Evolutionary conservation across 1,140 invertebrate species (phyloP).

Genomic region (Hyles euphorbiae): DNA sequence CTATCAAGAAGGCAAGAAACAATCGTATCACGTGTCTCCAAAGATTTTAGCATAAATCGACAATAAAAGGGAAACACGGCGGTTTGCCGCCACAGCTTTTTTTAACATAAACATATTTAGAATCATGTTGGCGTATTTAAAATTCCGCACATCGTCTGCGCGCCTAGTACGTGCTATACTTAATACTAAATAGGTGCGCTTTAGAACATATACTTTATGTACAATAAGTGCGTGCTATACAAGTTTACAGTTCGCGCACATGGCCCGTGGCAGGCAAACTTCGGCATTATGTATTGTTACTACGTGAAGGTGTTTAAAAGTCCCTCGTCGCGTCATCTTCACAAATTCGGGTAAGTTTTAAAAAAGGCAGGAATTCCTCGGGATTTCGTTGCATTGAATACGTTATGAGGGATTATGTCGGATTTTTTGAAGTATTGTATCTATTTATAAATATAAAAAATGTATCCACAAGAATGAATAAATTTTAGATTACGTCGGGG

Average conservation of each 20-base stretch:
- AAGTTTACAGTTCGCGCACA: slow-evolving; percentile 30
- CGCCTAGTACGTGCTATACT: slow-evolving; percentile 65
- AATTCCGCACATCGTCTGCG: slow-evolving; percentile 47
- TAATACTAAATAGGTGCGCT: slow-evolving; percentile 30
- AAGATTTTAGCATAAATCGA: slow-evolving; percentile 54
- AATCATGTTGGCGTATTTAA: slow-evolving; percentile 63
- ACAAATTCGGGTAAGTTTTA: slow-evolving; percentile 19
- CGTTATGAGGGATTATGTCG: neutral
- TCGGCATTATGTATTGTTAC: slow-evolving; percentile 16
- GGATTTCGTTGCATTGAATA: neutral
- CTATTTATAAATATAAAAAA: too few relatives aligned
- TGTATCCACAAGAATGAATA: too few relatives aligned
- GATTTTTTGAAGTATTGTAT: too few relatives aligned
- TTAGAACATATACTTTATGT: neutral
- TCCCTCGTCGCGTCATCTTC: slow-evolving; percentile 17
- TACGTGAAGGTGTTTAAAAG: slow-evolving; percentile 27
- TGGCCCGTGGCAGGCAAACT: slow-evolving; percentile 18
- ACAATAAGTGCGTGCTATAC: slow-evolving; percentile 17
- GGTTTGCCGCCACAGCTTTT: slow-evolving; percentile 21
- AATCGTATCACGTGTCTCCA: slow-evolving; percentile 42
- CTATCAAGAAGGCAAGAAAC: slow-evolving; percentile 2
- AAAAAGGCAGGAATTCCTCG: neutral
- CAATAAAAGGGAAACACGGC: slow-evolving; percentile 57
- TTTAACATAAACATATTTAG: slow-evolving; percentile 54
- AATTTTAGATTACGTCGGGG: too few relatives aligned